Evolutionary conservation across 2,888 invertebrate genomes (phyloP).

Genomic region (Monochamus alternatus): DNA sequence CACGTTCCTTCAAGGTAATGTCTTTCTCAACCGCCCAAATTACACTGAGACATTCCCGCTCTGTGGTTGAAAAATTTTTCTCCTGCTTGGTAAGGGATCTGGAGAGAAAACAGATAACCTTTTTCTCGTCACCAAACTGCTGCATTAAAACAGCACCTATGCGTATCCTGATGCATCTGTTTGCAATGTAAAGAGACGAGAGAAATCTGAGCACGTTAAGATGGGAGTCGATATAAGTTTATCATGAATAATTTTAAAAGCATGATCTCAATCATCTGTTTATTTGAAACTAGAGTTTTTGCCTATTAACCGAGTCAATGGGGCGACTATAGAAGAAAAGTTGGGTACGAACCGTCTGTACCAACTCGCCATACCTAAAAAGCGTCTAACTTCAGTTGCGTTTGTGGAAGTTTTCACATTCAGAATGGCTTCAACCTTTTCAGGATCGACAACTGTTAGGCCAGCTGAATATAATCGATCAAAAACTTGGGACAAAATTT

Average conservation of each 20-base stretch:
- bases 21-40: too few species aligned
- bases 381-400: too few species aligned
- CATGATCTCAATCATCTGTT: constrained; percentile 38
- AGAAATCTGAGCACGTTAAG: constrained; percentile 47
- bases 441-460: too few species aligned
- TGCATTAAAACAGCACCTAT: constrained; percentile 50
- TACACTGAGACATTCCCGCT: too few species aligned
- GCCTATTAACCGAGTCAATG: constrained; percentile 26
- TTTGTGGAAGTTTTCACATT: too few species aligned
- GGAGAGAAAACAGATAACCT: constrained; percentile 45
- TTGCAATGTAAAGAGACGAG: constrained; percentile 48
- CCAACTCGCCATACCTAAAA: too few species aligned
- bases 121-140: constrained; percentile 35
- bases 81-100: constrained; percentile 41
- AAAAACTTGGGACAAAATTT: too few species aligned
- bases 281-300: constrained; percentile 45
- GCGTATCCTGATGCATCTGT: constrained; percentile 50
- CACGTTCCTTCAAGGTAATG: too few species aligned
- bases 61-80: constrained; percentile 33
- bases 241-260: constrained; percentile 42
- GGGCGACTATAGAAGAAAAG: constrained; percentile 45
- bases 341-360: background rate
- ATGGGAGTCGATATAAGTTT: constrained; percentile 42
- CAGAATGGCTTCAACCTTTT: too few species aligned
- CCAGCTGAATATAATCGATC: too few species aligned